Base-by-base conservation (phyloP, 2,797 vertebrate genomes). In the Peromyscus attwateri region DNA sequence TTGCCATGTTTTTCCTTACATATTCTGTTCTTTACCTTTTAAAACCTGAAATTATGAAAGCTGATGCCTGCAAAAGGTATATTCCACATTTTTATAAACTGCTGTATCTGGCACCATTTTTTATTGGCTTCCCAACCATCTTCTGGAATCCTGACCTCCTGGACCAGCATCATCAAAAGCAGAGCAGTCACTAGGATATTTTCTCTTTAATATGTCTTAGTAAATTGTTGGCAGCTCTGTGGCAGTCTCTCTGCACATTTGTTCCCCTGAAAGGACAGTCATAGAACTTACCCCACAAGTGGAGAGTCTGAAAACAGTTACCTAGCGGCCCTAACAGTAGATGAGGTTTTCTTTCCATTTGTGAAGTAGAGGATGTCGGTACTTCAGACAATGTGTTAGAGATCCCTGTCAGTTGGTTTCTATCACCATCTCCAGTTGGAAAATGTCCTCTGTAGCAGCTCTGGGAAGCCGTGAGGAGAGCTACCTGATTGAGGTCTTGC, bases 161-260 rank as follows among this genome's bases (percentile, higher is more conserved):
- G 49, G 66, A 70, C 34, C n/a, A 55, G 34, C 34, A 29, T 87
- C 43, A 52, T 37, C 52, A 17, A 70, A 37, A 87, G 52, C 21
- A 66, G 3, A 84, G 82, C 40, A 57, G 79, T 57, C 25, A 16
- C 19, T 60, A 19, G 6, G 16, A 60, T 13, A 27, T 62, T 62
- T 82, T 82, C 34, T 82, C 89, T 80, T 55, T 83, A 94, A 76
- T 93, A 37, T 66, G 19, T 11, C 60, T 92, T 90, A 37, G 14
- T 90, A 84, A 83, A 77, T 14, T 75, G 83, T 29, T 25, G 46
- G 94, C 21, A 40, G 64, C 14, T 84, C 55, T 82, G 31, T 64
- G 62, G 21, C 66, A 87, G 7, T 82, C 34, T 73, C 87, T 73
- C 79, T 93, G 23, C 46, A 34, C 79, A 23, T 77, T 93, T n/a